These are phyloP conservation scores for Drosophila carrolli DNA, from an alignment of 1,140 invertebrate genomes.

Conservation along the genomic window DNA sequence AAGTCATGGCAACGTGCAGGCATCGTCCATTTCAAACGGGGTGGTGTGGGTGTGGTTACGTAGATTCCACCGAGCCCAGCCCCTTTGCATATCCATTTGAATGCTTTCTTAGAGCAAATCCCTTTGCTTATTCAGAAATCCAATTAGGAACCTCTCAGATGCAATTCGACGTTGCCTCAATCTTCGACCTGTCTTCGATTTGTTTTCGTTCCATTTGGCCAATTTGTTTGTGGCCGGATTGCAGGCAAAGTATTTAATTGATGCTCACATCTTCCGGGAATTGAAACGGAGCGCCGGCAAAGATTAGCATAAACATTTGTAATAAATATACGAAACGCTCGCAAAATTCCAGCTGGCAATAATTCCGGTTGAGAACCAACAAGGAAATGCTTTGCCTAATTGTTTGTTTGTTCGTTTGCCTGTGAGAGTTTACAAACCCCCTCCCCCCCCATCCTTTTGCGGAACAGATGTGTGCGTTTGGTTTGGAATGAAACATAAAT, in stretches of 20 bases:
- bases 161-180: constrained; percentile 59
- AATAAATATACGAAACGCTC: constrained; percentile 50
- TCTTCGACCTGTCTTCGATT: constrained; percentile 63
- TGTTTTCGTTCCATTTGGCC: constrained; percentile 68
- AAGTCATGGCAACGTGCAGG: constrained; percentile 47
- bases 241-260: constrained; percentile 67
- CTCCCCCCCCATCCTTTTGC: background rate
- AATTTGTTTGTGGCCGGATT: constrained; percentile 53
- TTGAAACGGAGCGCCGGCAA: constrained; percentile 41
- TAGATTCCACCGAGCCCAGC: background rate
- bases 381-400: constrained; percentile 57
- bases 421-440: constrained; percentile 17
- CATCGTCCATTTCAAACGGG: constrained; percentile 13
- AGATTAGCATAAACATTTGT: constrained; percentile 77
- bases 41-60: background rate
- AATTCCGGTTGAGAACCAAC: constrained; percentile 52
- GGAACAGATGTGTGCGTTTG: constrained; percentile 21
- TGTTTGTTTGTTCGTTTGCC: constrained; percentile 65
- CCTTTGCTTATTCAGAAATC: constrained; percentile 54
- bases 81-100: constrained; percentile 11
- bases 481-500: constrained; percentile 75
- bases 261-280: constrained; percentile 57
- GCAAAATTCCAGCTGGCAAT: constrained; percentile 47
- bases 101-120: constrained; percentile 37
- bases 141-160: constrained; percentile 65